A percentile compares a stretch with the other conserved stretches of the same genome.
These are phyloP conservation scores for Cremastinae sp. DNA, from an alignment of 2,888 invertebrate species.

Conservation along the genomic window DNA sequence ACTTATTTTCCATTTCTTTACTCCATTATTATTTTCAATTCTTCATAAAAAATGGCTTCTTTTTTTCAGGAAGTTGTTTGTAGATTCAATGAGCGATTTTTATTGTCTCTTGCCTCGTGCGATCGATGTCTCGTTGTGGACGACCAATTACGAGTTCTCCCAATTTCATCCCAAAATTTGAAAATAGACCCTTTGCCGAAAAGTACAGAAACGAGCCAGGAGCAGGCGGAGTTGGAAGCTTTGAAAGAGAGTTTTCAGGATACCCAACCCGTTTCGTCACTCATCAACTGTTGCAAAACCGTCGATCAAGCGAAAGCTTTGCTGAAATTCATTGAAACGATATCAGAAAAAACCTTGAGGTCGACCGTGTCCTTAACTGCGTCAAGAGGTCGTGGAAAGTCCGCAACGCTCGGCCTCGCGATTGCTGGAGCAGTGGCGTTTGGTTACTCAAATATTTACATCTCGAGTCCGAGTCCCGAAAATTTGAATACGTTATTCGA, in stretches of 20 bases:
- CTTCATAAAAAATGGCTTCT: too few species aligned
- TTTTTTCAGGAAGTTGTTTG: conserved; percentile 87
- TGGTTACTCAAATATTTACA: conserved; percentile 95
- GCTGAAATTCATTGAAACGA: conserved; percentile 95
- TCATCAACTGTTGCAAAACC: conserved; percentile 94
- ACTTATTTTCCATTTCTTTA: neutral
- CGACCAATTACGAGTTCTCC: conserved; percentile 94
- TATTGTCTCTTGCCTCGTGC: conserved; percentile 94
- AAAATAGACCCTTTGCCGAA: conserved; percentile 88
- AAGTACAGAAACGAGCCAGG: conserved; percentile 80
- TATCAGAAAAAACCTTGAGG: conserved; percentile 93
- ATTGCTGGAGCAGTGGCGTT: conserved; percentile 93
- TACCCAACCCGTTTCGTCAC: conserved; percentile 94
- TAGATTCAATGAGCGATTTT: conserved; percentile 97
- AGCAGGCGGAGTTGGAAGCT: conserved; percentile 85
- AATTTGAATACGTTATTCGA: conserved; percentile 98
- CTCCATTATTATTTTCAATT: neutral
- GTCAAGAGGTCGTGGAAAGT: conserved; percentile 98
- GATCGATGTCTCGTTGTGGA: conserved; percentile 95
- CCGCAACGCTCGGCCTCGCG: conserved; percentile 96
- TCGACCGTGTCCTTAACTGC: conserved; percentile 98
- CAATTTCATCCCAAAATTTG: conserved; percentile 93
- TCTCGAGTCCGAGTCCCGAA: conserved; percentile 98
- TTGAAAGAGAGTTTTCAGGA: conserved; percentile 92
- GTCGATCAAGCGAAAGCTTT: conserved; percentile 96